Percentiles rank a stretch among this genome's conserved stretches.
Conservation (phyloP, 1,140 invertebrate genomes). For the Anastatus disparis region DNA sequence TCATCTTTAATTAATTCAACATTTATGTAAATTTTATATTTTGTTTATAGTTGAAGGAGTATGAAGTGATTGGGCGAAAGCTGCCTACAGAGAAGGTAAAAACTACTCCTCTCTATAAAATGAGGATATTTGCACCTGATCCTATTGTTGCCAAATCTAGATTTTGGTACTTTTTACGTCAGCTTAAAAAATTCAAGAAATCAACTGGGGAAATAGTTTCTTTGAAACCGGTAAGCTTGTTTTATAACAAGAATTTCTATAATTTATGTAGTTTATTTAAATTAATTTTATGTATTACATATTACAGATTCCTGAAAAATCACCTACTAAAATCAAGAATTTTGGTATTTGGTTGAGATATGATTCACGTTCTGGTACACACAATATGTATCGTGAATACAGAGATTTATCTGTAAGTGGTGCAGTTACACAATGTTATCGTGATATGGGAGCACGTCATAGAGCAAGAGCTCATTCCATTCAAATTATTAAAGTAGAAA, state of each 20-base stretch:
- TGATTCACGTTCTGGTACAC: slow-evolving; percentile 97
- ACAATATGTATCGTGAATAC: slow-evolving; percentile 99
- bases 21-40: too few relatives aligned
- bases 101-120: slow-evolving; percentile 95
- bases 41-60: slow-evolving; percentile 97
- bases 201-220: slow-evolving; percentile 97
- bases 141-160: slow-evolving; percentile 97
- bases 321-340: slow-evolving; percentile 96
- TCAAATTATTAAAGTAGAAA: slow-evolving; percentile 97
- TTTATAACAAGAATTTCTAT: neutral
- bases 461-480: slow-evolving; percentile 97
- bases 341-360: slow-evolving; percentile 99
- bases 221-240: slow-evolving; percentile 77
- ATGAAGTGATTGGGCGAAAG: slow-evolving; percentile 96
- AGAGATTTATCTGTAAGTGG: slow-evolving; percentile 93
- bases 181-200: slow-evolving; percentile 99
- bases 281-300: slow-evolving; percentile 31
- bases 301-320: slow-evolving; percentile 86
- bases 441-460: slow-evolving; percentile 99
- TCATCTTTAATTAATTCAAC: neutral
- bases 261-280: neutral
- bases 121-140: slow-evolving; percentile 99
- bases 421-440: slow-evolving; percentile 98
- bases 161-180: slow-evolving; percentile 99
- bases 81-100: slow-evolving; percentile 92